Conservation (phyloP, 2,888 invertebrate genomes). For the Drosophila greeni region DNA sequence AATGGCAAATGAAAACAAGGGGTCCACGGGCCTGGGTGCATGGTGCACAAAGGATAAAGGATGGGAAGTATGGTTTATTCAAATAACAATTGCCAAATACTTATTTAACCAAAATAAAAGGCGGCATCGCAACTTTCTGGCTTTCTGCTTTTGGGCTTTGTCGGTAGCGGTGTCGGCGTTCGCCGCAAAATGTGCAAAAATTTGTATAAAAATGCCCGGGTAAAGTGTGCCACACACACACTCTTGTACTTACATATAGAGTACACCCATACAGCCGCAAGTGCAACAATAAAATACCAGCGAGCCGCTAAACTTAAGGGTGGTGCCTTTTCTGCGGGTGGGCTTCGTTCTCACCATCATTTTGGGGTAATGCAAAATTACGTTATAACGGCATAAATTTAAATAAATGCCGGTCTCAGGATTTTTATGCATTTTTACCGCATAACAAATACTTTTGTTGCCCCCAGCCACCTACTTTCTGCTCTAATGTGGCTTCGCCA, state of each 20-base stretch:
- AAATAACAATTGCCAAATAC: conserved; percentile 70
- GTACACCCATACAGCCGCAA: conserved; percentile 38
- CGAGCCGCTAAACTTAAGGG: conserved; percentile 46
- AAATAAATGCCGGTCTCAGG: conserved; percentile 79
- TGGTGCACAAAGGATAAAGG: conserved; percentile 51
- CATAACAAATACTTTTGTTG: conserved; percentile 77
- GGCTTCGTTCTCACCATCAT: conserved; percentile 54
- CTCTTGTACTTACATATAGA: background rate
- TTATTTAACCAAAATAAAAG: conserved; percentile 58
- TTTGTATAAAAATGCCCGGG: conserved; percentile 61
- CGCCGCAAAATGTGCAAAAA: conserved; percentile 47
- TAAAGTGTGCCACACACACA: conserved; percentile 57
- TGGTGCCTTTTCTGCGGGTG: conserved; percentile 3
- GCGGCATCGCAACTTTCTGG: conserved; percentile 50
- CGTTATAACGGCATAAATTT: conserved; percentile 79
- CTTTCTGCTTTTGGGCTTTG: conserved; percentile 47
- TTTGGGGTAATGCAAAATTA: conserved; percentile 77
- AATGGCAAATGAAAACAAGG: conserved; percentile 40
- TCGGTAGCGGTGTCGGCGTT: conserved; percentile 18
- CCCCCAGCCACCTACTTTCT: conserved; percentile 45
- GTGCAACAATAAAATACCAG: conserved; percentile 63
- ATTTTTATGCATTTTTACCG: conserved; percentile 78
- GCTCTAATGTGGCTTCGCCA: conserved; percentile 67
- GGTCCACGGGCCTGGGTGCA: background rate
- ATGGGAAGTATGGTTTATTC: conserved; percentile 42